phyloP scores from a whole-genome alignment of 2,888 invertebrate genomes.

The Hydropsyche betteni region DNA sequence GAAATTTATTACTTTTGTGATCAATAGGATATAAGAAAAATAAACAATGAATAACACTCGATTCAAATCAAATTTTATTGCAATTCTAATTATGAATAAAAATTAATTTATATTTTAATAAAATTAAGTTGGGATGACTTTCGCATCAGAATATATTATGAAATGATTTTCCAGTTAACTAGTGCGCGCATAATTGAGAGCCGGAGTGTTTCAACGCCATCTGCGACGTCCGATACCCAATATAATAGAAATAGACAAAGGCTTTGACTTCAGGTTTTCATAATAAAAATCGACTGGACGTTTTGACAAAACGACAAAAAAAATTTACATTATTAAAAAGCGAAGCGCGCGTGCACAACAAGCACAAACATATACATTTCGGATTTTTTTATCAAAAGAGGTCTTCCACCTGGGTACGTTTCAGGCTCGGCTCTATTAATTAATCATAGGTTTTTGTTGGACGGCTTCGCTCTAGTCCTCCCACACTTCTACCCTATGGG shows the following conservation, averaged over 20 bases:
- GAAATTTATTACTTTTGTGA: no score
- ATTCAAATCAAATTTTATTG: no score
- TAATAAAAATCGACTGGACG: neutral
- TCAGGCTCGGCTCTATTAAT: slow-evolving; percentile 49
- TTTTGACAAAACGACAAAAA: neutral
- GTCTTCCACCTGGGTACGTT: slow-evolving; percentile 38
- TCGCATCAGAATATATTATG: no score
- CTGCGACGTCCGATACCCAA: slow-evolving; percentile 21
- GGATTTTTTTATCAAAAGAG: slow-evolving; percentile 30
- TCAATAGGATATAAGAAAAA: no score
- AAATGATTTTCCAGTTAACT: slow-evolving; percentile 11
- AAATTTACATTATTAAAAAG: slow-evolving; percentile 4
- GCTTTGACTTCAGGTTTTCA: neutral
- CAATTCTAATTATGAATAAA: no score
- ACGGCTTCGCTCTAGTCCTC: slow-evolving; percentile 19
- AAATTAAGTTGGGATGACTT: no score
- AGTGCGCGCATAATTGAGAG: slow-evolving; percentile 7
- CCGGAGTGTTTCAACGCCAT: slow-evolving; percentile 4
- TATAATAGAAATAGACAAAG: slow-evolving; percentile 8
- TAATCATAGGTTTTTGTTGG: slow-evolving; percentile 51
- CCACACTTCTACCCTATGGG: slow-evolving; percentile 32
- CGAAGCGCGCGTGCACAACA: neutral
- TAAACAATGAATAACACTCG: no score
- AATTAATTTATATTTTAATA: no score
- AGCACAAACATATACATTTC: neutral